Base-by-base conservation (phyloP, 2,888 invertebrate species). In the Synanthedon andrenaeformis region DNA sequence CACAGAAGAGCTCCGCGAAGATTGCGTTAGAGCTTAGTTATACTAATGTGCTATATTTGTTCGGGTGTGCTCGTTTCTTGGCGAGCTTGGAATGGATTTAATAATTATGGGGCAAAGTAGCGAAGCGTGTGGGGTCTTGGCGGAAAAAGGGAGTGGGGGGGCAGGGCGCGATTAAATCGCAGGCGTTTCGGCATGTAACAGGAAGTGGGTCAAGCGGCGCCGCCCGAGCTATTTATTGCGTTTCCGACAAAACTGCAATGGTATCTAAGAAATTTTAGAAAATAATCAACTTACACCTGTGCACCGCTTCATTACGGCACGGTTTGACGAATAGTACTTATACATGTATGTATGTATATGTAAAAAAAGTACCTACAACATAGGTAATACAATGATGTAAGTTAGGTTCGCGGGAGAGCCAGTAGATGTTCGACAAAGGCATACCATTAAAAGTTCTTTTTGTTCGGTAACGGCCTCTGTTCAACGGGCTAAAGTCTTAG, bases 121-220 rank as follows among this genome's bases (percentile, higher is more conserved):
- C 75, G 73, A 74, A 76, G 74, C 76, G 79, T 80, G 79, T 76
- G 78, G 77, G 79, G 80, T 79, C 76, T 78, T 62, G 70, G 76
- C 74, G 79, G 79, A 79, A 81, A 74, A 74, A 74, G 70, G 79
- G 79, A 76, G 74, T 73, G 79, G 70, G 81, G 35, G 35, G 35
- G 82, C 70, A 76, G 72, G 74, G 76, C 72, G 74, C 79, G 85
- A 85, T 87, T 80, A 79, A 82, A 86, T 85, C 85, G 83, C 79
- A 76, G 78, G 75, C 82, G 83, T 84, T 85, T 86, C 79, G 85
- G 84, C 80, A 77, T 84, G 83, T 83, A 74, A 74, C 79, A 81
- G 82, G 82, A 85, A 85, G 82, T 85, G 81, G 86, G 86, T 85
- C 85, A 85, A 84, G 82, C 82, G 77, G 77, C 77, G 76, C 80